Percentiles rank a stretch among this genome's conserved stretches.
These are phyloP conservation scores for Tetranychus cinnabarinus DNA, from an alignment of 1,140 invertebrate species.

Conservation along the genomic window DNA sequence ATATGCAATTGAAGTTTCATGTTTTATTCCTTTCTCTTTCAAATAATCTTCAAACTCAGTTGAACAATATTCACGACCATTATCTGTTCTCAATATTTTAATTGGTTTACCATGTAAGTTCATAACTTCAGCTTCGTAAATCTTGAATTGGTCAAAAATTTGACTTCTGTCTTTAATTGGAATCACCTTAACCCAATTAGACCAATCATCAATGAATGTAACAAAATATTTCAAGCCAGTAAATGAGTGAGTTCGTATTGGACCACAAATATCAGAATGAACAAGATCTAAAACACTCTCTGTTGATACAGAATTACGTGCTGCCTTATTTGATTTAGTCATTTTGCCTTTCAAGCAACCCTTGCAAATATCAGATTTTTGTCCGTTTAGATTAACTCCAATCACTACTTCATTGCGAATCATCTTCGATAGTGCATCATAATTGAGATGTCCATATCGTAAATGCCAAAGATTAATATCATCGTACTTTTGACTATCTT, in stretches of 20 bases:
- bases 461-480: too few species aligned
- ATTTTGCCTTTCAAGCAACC: neutral
- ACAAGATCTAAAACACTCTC: neutral
- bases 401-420: too few species aligned
- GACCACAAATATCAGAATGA: constrained; percentile 21
- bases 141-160: too few species aligned
- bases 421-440: too few species aligned
- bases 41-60: neutral
- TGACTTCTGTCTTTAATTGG: too few species aligned
- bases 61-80: constrained; percentile 5
- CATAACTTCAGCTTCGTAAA: neutral
- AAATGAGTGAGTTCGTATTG: constrained; percentile 20
- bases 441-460: too few species aligned
- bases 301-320: neutral
- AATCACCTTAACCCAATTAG: constrained; percentile 3
- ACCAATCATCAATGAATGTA: constrained; percentile 22
- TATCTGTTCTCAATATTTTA: constrained; percentile 6
- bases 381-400: too few species aligned
- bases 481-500: too few species aligned
- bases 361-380: neutral
- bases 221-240: constrained; percentile 19
- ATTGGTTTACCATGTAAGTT: constrained; percentile 2
- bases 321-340: neutral
- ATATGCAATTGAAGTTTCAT: constrained; percentile 11
- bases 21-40: neutral